Percentiles rank a stretch among this genome's conserved stretches.
Conservation (phyloP, 2,888 invertebrate genomes). For the Drosophila longiperda region DNA sequence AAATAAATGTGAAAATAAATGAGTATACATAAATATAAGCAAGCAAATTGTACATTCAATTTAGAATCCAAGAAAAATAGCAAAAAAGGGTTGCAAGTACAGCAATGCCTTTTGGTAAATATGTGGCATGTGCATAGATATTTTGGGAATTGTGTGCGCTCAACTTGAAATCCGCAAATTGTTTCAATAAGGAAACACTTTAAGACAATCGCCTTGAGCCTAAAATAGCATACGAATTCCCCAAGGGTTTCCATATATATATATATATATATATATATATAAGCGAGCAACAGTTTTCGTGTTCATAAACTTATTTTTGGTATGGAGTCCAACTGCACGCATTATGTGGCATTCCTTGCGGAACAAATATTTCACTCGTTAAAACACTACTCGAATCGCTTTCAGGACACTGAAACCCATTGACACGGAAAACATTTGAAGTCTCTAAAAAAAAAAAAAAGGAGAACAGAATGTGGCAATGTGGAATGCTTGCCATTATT, state of each 20-base stretch:
- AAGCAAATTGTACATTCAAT: not conserved
- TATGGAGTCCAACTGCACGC: not conserved
- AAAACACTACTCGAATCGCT: not conserved
- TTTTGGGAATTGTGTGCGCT: conserved; percentile 20
- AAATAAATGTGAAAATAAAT: not conserved
- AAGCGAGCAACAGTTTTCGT: conserved; percentile 8
- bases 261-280: not conserved
- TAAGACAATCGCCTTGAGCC: not conserved
- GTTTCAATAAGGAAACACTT: conserved; percentile 8
- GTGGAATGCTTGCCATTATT: not conserved
- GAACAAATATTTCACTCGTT: conserved; percentile 5
- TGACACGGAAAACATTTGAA: not conserved
- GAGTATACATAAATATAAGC: not conserved
- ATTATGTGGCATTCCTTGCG: not conserved
- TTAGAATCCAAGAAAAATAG: not conserved
- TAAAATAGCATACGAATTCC: conserved; percentile 2
- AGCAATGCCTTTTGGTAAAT: not conserved
- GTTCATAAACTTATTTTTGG: conserved; percentile 11
- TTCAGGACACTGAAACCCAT: conserved; percentile 3
- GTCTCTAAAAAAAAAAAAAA: not conserved
- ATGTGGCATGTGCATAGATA: conserved; percentile 2
- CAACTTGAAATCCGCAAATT: conserved; percentile 30
- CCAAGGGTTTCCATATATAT: not conserved
- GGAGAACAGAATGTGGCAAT: conserved; percentile 8
- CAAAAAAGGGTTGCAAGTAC: conserved; percentile 8